Evolutionary conservation across 1,140 invertebrate species (phyloP).

Genomic region (Hylaeus volcanicus): DNA sequence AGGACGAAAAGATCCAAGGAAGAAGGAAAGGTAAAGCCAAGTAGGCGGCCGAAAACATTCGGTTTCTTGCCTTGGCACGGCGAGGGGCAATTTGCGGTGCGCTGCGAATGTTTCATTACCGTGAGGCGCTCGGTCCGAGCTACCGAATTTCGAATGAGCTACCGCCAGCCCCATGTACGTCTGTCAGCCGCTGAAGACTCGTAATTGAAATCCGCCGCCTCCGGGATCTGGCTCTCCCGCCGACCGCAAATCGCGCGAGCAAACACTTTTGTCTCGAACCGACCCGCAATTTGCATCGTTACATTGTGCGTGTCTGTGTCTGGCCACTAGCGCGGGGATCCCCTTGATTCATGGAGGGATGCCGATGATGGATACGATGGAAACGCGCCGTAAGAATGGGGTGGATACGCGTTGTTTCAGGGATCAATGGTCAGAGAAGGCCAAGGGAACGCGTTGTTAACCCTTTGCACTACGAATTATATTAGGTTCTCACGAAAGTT

Average conservation of each 20-base stretch:
- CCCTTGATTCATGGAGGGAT: too few species aligned
- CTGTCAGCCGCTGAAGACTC: constrained; percentile 68
- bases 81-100: constrained; percentile 78
- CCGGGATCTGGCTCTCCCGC: constrained; percentile 61
- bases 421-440: too few species aligned
- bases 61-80: constrained; percentile 68
- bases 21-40: constrained; percentile 56
- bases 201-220: constrained; percentile 79
- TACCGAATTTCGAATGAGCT: constrained; percentile 81
- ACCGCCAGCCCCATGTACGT: constrained; percentile 58
- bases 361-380: too few species aligned
- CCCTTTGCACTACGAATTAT: too few species aligned
- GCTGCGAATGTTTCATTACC: constrained; percentile 80
- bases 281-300: constrained; percentile 74
- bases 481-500: too few species aligned
- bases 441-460: too few species aligned
- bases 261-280: constrained; percentile 78
- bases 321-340: too few species aligned
- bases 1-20: not conserved
- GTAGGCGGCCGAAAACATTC: constrained; percentile 71
- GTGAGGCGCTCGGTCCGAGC: constrained; percentile 72
- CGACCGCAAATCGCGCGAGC: constrained; percentile 78
- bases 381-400: too few species aligned
- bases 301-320: constrained; percentile 52
- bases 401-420: too few species aligned